phyloP scores from a whole-genome alignment of 2,888 invertebrate species.

The Bugulina stolonifera region DNA sequence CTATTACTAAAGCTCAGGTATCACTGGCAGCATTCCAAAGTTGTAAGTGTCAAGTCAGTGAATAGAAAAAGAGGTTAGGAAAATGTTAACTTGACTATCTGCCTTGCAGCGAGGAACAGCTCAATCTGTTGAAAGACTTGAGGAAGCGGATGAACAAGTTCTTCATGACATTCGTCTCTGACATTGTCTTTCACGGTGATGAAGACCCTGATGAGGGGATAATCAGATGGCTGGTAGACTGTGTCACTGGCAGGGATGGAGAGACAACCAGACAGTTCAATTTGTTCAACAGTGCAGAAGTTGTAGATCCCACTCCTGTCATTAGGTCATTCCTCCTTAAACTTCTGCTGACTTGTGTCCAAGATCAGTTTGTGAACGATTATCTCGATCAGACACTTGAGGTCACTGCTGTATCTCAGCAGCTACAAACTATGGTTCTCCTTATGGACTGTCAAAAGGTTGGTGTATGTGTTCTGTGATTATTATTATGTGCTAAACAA shows the following conservation, averaged over 20 bases:
- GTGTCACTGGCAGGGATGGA: conserved; percentile 29
- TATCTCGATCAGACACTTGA: not conserved
- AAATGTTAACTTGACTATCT: too few species aligned
- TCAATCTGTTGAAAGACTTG: conserved; percentile 29
- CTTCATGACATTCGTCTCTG: conserved; percentile 33
- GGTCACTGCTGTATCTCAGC: not conserved
- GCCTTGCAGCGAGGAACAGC: conserved; percentile 12
- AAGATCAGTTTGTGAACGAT: not conserved
- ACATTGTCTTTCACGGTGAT: conserved; percentile 32
- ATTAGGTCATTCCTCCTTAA: conserved; percentile 41
- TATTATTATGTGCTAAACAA: not conserved
- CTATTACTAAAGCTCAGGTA: too few species aligned
- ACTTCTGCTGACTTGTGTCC: conserved; percentile 34
- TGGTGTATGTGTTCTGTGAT: not conserved
- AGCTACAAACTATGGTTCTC: conserved; percentile 22
- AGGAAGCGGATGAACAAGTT: conserved; percentile 32
- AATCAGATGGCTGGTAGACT: conserved; percentile 31
- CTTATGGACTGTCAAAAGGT: conserved; percentile 17
- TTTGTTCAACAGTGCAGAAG: conserved; percentile 31
- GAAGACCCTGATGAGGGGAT: conserved; percentile 30
- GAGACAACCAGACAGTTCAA: conserved; percentile 3
- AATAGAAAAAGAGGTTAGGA: too few species aligned
- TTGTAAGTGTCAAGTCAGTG: too few species aligned
- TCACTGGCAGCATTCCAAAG: too few species aligned
- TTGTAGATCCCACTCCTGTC: conserved; percentile 42